A percentile compares a stretch with the other conserved stretches of the same genome.
Evolutionary conservation across 2,888 invertebrate genomes (phyloP).

Genomic region (Halictus ligatus): DNA sequence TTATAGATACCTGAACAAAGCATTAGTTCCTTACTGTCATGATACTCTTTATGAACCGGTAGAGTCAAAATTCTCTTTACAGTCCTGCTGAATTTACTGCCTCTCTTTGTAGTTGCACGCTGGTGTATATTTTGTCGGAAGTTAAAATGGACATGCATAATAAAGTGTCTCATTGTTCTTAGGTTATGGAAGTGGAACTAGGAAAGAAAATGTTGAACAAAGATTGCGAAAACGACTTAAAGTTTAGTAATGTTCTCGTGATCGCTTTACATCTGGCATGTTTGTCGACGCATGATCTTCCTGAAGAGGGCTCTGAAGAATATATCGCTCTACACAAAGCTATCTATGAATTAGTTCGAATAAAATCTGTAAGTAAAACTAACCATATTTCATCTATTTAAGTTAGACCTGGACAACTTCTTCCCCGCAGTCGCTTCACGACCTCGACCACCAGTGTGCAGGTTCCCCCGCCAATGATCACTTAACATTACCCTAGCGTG

Average conservation of each 20-base stretch:
- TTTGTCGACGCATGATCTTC: conserved; percentile 87
- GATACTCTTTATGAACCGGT: too few species aligned
- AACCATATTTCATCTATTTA: too few species aligned
- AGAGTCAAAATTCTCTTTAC: too few species aligned
- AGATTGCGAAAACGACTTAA: conserved; percentile 89
- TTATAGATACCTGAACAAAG: too few species aligned
- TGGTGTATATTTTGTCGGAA: background rate
- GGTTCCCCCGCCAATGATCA: too few species aligned
- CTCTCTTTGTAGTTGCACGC: background rate
- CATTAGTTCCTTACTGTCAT: too few species aligned
- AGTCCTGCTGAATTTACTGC: too few species aligned
- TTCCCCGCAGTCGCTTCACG: too few species aligned
- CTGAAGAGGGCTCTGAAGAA: conserved; percentile 86
- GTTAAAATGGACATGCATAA: background rate
- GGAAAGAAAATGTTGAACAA: conserved; percentile 87
- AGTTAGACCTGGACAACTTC: too few species aligned
- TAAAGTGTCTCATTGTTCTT: conserved; percentile 11
- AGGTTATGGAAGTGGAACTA: conserved; percentile 89
- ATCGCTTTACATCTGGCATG: conserved; percentile 94
- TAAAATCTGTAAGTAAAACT: conserved; percentile 82
- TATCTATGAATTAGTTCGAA: conserved; percentile 91
- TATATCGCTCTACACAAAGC: conserved; percentile 88
- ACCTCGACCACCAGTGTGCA: too few species aligned
- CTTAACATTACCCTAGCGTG: too few species aligned
- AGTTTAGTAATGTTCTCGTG: conserved; percentile 93